Conservation (phyloP, 2,888 invertebrate genomes). For the Leptarthrus brevirostris region DNA sequence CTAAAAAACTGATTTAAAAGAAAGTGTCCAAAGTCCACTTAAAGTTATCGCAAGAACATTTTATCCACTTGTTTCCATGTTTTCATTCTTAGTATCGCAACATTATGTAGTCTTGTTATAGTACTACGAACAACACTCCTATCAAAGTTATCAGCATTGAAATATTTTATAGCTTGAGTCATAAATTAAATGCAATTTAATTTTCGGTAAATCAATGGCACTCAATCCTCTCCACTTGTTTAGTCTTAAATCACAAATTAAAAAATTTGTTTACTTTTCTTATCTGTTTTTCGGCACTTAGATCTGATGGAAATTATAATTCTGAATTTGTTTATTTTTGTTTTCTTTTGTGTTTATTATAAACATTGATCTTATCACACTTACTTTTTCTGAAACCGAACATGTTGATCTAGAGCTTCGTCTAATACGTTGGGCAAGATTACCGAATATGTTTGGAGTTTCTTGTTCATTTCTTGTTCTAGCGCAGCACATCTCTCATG, state of each 20-base stretch:
- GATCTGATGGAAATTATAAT: too few relatives aligned
- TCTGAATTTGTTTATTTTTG: neutral
- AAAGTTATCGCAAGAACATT: too few relatives aligned
- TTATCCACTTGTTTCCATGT: too few relatives aligned
- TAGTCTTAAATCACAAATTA: too few relatives aligned
- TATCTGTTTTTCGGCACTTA: neutral
- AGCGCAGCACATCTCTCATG: conserved; percentile 59
- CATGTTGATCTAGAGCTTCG: conserved; percentile 73
- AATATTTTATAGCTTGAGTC: neutral
- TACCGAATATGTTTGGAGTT: conserved; percentile 69
- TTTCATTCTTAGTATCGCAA: too few relatives aligned
- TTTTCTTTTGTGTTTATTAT: neutral
- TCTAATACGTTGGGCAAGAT: conserved; percentile 78
- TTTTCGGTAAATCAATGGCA: neutral
- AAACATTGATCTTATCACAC: conserved; percentile 49
- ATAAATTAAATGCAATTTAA: neutral
- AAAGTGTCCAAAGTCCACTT: too few relatives aligned
- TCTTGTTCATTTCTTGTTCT: conserved; percentile 60
- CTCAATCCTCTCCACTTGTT: neutral
- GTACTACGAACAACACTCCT: too few relatives aligned
- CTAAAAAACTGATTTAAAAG: too few relatives aligned
- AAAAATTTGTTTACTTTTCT: neutral
- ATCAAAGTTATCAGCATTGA: neutral
- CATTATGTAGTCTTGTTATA: too few relatives aligned
- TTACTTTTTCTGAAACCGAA: conserved; percentile 69